A percentile compares a stretch with the other conserved stretches of the same genome.
These are phyloP conservation scores for Microdon myrmicae DNA, from an alignment of 2,888 invertebrate species.

Conservation along the genomic window DNA sequence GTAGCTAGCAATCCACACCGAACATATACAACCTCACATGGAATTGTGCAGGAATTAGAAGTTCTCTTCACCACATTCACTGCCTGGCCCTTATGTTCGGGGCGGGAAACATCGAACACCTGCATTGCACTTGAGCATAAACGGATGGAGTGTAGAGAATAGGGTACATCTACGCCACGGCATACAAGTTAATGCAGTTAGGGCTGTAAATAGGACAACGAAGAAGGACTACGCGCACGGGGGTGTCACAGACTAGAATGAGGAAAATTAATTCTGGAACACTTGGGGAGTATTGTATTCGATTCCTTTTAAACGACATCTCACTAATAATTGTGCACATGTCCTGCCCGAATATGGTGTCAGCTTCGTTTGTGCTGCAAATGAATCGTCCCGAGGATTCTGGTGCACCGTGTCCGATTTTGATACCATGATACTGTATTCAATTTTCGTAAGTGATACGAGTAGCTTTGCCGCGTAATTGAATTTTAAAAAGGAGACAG, in stretches of 20 bases:
- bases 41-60: conserved; percentile 43
- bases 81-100: conserved; percentile 38
- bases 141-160: conserved; percentile 29
- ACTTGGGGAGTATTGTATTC: conserved; percentile 46
- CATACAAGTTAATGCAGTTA: conserved; percentile 18
- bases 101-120: conserved; percentile 51
- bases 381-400: conserved; percentile 42
- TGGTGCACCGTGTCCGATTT: conserved; percentile 24
- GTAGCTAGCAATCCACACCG: conserved; percentile 18
- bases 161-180: conserved; percentile 10
- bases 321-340: conserved; percentile 35
- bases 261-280: conserved; percentile 49
- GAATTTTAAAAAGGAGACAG: background rate
- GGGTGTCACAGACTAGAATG: conserved; percentile 5
- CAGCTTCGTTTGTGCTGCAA: conserved; percentile 7
- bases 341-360: conserved; percentile 17
- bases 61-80: conserved; percentile 36
- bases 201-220: conserved; percentile 29
- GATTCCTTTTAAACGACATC: conserved; percentile 22
- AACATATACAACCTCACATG: conserved; percentile 10
- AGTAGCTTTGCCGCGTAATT: conserved; percentile 21
- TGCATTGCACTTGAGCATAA: conserved; percentile 47
- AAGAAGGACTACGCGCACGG: conserved; percentile 4
- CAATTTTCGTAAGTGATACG: conserved; percentile 32
- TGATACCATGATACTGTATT: conserved; percentile 33